Evolutionary conservation across 92 coral and sea anemone genomes (phyloP).

Genomic region (Paragorgia papillata): DNA sequence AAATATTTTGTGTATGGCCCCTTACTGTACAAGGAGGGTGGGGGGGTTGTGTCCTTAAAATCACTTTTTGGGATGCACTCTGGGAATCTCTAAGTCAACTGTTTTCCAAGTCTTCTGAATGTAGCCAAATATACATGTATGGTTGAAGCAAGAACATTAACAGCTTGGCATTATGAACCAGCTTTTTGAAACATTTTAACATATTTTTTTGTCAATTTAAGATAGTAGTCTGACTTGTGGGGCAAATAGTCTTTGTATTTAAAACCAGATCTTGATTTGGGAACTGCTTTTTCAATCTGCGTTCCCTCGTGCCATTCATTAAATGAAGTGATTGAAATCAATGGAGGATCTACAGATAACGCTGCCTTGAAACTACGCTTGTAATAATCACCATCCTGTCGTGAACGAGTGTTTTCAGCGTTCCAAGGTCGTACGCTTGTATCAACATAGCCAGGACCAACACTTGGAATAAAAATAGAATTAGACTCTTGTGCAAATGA

Average conservation of each 20-base stretch:
- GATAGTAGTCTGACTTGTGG: constrained; percentile 70
- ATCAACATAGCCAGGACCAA: constrained; percentile 95
- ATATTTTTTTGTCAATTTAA: constrained; percentile 70
- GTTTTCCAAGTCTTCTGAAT: too few relatives aligned
- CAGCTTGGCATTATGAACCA: background rate
- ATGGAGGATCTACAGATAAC: constrained; percentile 71
- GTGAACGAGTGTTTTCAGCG: constrained; percentile 66
- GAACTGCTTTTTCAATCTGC: constrained; percentile 90
- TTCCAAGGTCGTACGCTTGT: constrained; percentile 93
- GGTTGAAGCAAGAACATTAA: too few relatives aligned
- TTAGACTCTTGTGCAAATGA: constrained; percentile 75
- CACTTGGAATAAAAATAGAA: constrained; percentile 89
- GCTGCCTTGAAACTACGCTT: constrained; percentile 88
- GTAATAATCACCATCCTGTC: constrained; percentile 82
- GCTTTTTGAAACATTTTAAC: constrained; percentile 54
- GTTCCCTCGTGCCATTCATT: constrained; percentile 99
- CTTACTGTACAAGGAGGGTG: too few relatives aligned
- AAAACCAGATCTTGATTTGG: constrained; percentile 71
- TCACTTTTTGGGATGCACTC: too few relatives aligned
- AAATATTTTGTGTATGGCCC: too few relatives aligned
- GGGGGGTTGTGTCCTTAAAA: too few relatives aligned
- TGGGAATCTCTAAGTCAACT: too few relatives aligned
- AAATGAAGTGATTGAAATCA: constrained; percentile 87
- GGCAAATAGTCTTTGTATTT: constrained; percentile 75
- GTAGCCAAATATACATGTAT: too few relatives aligned